Evolutionary conservation across 1,140 invertebrate genomes (phyloP).

Genomic region (Scaptomyza pallida): DNA sequence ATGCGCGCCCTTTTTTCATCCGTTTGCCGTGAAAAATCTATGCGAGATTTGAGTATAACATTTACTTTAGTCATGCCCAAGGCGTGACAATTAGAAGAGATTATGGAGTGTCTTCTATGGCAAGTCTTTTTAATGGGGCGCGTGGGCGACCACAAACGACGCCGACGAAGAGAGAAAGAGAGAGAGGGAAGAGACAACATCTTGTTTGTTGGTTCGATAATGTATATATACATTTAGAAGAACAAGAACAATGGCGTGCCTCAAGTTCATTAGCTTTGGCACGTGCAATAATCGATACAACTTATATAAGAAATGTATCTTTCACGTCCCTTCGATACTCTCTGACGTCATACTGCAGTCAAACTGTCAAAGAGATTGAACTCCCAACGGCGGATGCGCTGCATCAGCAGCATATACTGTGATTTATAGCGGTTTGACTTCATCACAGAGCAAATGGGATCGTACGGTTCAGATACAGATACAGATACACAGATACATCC

Average conservation of each 20-base stretch:
- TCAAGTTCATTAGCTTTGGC: constrained; percentile 69
- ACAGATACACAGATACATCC: not conserved
- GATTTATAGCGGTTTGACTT: constrained; percentile 56
- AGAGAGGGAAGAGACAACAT: not conserved
- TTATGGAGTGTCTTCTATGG: constrained; percentile 56
- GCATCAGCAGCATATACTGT: constrained; percentile 19
- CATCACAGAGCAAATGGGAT: constrained; percentile 45
- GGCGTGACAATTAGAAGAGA: constrained; percentile 75
- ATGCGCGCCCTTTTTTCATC: constrained; percentile 49
- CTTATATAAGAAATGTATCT: constrained; percentile 56
- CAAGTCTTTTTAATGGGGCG: constrained; percentile 43
- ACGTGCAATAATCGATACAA: constrained; percentile 45
- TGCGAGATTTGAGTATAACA: constrained; percentile 2
- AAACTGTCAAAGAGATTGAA: constrained; percentile 12
- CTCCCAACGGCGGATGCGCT: constrained; percentile 37
- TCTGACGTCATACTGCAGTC: constrained; percentile 61
- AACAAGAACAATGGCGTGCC: constrained; percentile 25
- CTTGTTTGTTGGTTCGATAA: constrained; percentile 70
- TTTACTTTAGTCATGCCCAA: constrained; percentile 66
- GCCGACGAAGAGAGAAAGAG: constrained; percentile 11
- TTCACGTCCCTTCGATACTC: not conserved
- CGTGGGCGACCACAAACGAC: constrained; percentile 71
- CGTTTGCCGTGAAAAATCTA: constrained; percentile 20
- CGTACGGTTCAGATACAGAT: constrained; percentile 33
- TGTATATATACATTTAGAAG: constrained; percentile 34